Base-by-base conservation (phyloP, 1,140 invertebrate genomes). In the Dufourea novaeangliae region DNA sequence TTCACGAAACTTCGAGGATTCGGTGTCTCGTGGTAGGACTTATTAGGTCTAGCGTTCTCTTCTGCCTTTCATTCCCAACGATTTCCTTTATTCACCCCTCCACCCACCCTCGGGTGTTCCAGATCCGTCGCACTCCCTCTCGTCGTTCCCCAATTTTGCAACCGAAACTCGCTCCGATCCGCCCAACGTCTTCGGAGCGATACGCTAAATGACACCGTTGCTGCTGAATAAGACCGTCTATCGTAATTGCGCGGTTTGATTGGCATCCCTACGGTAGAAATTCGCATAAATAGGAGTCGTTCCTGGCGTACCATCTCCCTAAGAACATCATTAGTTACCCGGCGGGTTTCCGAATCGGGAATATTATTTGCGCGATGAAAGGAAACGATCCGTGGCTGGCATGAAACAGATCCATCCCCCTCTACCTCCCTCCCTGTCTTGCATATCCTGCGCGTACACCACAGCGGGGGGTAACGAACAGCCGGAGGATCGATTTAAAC, bases 261-360 rank as follows among this genome's bases (percentile, higher is more conserved):
- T 57, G 54, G 54, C 54, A 29, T 57, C 54, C 54, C 32, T 29
- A 5, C 29, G 11, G 25, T 14, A 20, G 37, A 57, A 41, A 70
- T 57, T 8, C 52, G 17, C 22, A 39, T 25, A 54, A 41, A 29
- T 25, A 14, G 17, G 67, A 34, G 20, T 57, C 20, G 17, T 20
- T 41, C 20, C 12, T 11, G 27, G 27, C 54, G 54, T 7, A 57
- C 1, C 54, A 14, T 20, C 32, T 25, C 5, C 32, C 17, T 0
- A 27, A 11, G 64, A 59, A 76, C 39, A 29, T 63, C 54, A 57
- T 57, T 74, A 74, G 44, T 52, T 50, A n/a, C 61, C 27, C 3
- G 0, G 27, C 27, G 12, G 0, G 27, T 27, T 27, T 8, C 22
- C 32, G 77, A 29, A 64, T 39, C 41, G n/a, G 10, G 57, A 63